Evolutionary conservation across 1,140 invertebrate species (phyloP).

Genomic region (Lanistes nyassanus): DNA sequence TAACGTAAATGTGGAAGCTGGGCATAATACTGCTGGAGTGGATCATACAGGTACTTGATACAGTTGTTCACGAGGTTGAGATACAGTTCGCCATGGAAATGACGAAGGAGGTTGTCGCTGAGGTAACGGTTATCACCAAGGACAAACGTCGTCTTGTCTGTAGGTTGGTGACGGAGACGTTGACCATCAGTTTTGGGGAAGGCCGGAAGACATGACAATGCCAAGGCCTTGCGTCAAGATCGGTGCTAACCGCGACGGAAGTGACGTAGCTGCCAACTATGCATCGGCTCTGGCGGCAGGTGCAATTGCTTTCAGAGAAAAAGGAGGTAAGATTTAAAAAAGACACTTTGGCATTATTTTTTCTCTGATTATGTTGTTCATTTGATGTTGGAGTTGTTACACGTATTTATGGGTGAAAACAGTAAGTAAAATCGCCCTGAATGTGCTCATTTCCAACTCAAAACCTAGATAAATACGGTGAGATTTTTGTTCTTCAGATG

Average conservation of each 20-base stretch:
- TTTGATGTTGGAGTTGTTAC: too few relatives aligned
- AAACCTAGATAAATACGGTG: background rate
- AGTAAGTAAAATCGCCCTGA: background rate
- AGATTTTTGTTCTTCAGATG: background rate
- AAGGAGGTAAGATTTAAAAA: constrained; percentile 18
- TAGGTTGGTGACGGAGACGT: constrained; percentile 51
- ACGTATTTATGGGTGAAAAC: background rate
- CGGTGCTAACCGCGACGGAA: constrained; percentile 69
- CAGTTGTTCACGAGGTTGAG: too few relatives aligned
- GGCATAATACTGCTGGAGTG: too few relatives aligned
- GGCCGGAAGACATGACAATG: constrained; percentile 72
- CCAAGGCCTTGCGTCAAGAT: constrained; percentile 73
- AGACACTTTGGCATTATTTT: constrained; percentile 38
- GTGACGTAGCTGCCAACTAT: constrained; percentile 74
- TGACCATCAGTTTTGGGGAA: constrained; percentile 51
- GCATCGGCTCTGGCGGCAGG: constrained; percentile 72
- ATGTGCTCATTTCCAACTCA: background rate
- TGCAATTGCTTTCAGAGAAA: constrained; percentile 68
- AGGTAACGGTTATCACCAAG: constrained; percentile 2
- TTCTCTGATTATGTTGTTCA: too few relatives aligned
- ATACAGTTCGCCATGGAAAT: too few relatives aligned
- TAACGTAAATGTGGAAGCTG: too few relatives aligned
- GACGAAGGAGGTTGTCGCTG: too few relatives aligned
- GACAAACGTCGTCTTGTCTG: constrained; percentile 26
- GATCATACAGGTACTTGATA: too few relatives aligned